Percentiles rank a stretch among this genome's conserved stretches.
These are phyloP conservation scores for Campopleginae sp. DNA, from an alignment of 2,888 invertebrate species.

Conservation along the genomic window DNA sequence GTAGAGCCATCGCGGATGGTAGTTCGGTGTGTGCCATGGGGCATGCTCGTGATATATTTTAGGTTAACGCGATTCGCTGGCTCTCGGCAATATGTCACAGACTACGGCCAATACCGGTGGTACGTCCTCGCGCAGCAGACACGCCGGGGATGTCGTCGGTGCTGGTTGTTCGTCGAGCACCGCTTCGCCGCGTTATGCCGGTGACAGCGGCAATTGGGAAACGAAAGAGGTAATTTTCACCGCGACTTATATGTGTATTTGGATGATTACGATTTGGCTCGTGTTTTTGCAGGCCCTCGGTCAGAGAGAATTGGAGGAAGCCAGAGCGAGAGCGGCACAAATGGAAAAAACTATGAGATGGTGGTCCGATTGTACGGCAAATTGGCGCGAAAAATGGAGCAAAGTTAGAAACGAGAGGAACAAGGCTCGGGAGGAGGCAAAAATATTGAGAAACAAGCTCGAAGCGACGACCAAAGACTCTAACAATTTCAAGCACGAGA, in stretches of 20 bases:
- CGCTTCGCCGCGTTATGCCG: constrained; percentile 86
- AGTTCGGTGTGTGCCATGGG: too few relatives aligned
- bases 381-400: constrained; percentile 98
- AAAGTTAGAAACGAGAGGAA: constrained; percentile 97
- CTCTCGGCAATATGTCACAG: constrained; percentile 86
- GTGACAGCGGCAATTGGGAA: constrained; percentile 91
- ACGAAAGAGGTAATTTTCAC: constrained; percentile 88
- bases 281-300: constrained; percentile 85
- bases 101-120: constrained; percentile 85
- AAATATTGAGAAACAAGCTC: constrained; percentile 91
- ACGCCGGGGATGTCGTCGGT: constrained; percentile 85
- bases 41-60: constrained; percentile 9
- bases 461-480: constrained; percentile 92
- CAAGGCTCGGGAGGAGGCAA: constrained; percentile 95
- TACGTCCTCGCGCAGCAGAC: constrained; percentile 87
- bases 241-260: too few relatives aligned
- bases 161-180: constrained; percentile 84
- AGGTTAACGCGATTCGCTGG: too few relatives aligned
- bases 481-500: constrained; percentile 90
- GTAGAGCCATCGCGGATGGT: too few relatives aligned
- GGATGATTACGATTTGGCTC: too few relatives aligned
- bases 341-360: constrained; percentile 99
- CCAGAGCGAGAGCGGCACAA: constrained; percentile 96
- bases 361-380: constrained; percentile 99
- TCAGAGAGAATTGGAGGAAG: constrained; percentile 95